Conservation (phyloP, 2,797 vertebrate species). For the Dendrocincla tyrannina region DNA sequence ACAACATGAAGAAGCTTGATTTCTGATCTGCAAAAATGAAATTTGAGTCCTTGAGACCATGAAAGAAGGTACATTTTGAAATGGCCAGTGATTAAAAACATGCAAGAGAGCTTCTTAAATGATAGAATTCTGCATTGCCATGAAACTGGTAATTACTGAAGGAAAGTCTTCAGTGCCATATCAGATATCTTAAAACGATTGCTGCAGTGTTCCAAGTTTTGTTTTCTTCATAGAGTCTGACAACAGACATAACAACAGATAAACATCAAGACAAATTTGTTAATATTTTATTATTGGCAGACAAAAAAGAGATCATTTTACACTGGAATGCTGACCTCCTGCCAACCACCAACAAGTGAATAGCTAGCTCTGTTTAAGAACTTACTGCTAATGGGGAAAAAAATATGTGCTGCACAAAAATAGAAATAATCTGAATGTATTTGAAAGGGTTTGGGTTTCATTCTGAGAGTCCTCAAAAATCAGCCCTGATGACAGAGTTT, state of each 20-base stretch:
- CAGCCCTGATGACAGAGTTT: background rate
- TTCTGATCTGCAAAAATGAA: background rate
- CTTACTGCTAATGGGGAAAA: background rate
- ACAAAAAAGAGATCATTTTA: slow-evolving; percentile 43
- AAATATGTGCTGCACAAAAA: background rate
- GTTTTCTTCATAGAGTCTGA: slow-evolving; percentile 20
- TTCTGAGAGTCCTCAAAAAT: background rate
- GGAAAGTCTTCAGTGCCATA: slow-evolving; percentile 3
- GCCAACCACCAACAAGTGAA: background rate
- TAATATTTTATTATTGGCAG: slow-evolving; percentile 49
- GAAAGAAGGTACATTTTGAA: slow-evolving; percentile 1
- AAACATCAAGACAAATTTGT: slow-evolving; percentile 59
- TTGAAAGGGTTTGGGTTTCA: background rate
- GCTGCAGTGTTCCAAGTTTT: background rate
- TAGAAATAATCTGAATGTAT: background rate
- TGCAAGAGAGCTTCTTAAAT: background rate
- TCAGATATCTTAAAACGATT: slow-evolving; percentile 34
- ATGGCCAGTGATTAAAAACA: background rate
- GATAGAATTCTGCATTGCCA: background rate
- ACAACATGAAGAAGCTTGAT: background rate
- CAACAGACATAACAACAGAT: slow-evolving; percentile 61
- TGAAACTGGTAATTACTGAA: background rate
- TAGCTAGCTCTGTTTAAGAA: slow-evolving; percentile 10
- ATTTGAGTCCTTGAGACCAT: background rate
- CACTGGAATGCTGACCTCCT: slow-evolving; percentile 34